Conservation (phyloP, 2,113 vertebrate genomes). For the Coptodon rendalli region DNA sequence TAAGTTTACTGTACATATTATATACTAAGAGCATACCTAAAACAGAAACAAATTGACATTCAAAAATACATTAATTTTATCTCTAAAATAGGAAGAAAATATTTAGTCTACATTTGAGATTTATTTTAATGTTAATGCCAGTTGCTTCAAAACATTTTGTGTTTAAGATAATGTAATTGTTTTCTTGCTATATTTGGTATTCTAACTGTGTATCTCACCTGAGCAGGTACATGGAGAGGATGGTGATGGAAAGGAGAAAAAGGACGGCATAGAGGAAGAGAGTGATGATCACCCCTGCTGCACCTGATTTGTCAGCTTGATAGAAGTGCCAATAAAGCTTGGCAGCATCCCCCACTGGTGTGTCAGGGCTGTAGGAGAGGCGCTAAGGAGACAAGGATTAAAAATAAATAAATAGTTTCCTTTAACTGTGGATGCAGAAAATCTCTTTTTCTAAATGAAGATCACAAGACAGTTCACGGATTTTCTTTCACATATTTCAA, state of each 20-base stretch:
- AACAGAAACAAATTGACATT: neutral
- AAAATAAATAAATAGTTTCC: neutral
- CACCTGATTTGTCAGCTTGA: conserved; percentile 72
- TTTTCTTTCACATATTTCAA: neutral
- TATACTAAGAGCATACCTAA: neutral
- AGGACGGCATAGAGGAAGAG: conserved; percentile 77
- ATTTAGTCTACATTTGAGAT: neutral
- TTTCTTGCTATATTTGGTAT: neutral
- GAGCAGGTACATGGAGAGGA: conserved; percentile 81
- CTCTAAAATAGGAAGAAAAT: neutral
- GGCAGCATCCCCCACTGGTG: conserved; percentile 82
- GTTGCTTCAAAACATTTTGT: neutral
- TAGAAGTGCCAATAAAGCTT: conserved; percentile 90
- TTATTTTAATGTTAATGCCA: neutral
- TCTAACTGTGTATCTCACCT: conserved; percentile 71
- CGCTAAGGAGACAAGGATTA: conserved; percentile 56
- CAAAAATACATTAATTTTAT: neutral
- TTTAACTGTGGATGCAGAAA: neutral
- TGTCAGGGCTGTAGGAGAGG: conserved; percentile 72
- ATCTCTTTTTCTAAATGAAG: neutral
- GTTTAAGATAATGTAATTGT: neutral
- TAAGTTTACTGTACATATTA: neutral
- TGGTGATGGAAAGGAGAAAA: conserved; percentile 75
- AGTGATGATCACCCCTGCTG: conserved; percentile 79
- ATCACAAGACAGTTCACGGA: neutral